Evolutionary conservation across 2,113 vertebrate genomes (phyloP), one percentile per base, ranked within the genome.

Genomic region (Hippoglossus stenolepis): DNA sequence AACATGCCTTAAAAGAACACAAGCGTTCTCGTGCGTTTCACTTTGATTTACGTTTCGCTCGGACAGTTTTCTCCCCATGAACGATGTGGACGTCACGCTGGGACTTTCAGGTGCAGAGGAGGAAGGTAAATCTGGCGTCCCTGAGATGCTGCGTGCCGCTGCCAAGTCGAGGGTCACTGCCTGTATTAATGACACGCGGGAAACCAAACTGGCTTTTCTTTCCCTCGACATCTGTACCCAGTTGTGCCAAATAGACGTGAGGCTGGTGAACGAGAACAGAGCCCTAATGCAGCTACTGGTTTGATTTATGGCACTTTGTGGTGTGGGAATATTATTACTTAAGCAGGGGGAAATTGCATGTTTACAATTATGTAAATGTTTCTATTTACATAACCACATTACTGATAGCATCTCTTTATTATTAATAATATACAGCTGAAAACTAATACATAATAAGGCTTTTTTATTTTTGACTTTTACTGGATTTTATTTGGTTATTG

Each of bases 121-220:
- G 83, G 74, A 73, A 79, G n/a, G 63, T 38, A 65, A 82, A 59
- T 86, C 58, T 89, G 78, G 78, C 78, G 24, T 20, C 72, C 38
- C n/a, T 0, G 58, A 57, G 65, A 80, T 60, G 47, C 70, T 56
- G 54, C 56, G 31, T 57, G 80, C 70, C 14, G n/a, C 78, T 80
- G 75, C 86, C 83, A 87, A 77, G 70, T 70, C 69, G 61, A 62
- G 83, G 90, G 83, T 88, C 86, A 75, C 73, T 78, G 84, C 76
- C 79, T 71, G 65, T 82, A 86, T 89, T 92, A 89, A 90, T 89
- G 87, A 88, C 54, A 83, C 81, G 62, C 85, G 69, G 60, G 28
- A 65, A 84, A 88, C 78, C 82, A 80, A 87, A 88, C 80, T 81
- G 86, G 70, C 70, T 84, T 89, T 84, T 83, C 79, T 82, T 74